Evolutionary conservation across 2,888 invertebrate genomes (phyloP).

Genomic region (Tiliacea aurago): DNA sequence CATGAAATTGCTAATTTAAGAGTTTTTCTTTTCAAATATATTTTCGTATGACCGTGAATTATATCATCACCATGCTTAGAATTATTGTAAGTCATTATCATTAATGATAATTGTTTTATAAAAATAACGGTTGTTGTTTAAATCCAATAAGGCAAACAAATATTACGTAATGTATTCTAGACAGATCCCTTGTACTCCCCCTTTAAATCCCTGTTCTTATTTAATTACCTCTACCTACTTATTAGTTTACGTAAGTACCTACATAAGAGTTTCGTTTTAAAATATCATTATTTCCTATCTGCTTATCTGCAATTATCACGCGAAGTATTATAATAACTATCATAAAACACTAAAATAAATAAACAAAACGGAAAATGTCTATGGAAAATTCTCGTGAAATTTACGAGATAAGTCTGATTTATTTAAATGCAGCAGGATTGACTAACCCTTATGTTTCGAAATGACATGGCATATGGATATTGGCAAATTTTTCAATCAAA

Average conservation of each 20-base stretch:
- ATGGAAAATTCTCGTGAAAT: conserved; percentile 11
- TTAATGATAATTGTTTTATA: not conserved
- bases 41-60: not conserved
- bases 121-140: not conserved
- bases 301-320: conserved; percentile 15
- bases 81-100: too few relatives aligned
- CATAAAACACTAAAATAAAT: conserved; percentile 4
- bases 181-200: too few relatives aligned
- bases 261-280: not conserved
- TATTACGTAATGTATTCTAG: not conserved
- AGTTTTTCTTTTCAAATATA: not conserved
- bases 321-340: not conserved
- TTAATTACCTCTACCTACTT: conserved; percentile 6
- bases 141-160: not conserved
- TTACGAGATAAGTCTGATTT: not conserved
- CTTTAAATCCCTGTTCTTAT: not conserved
- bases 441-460: not conserved
- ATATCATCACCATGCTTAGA: not conserved
- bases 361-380: conserved; percentile 7
- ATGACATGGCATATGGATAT: too few relatives aligned
- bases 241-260: not conserved
- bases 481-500: not conserved
- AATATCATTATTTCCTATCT: conserved; percentile 16
- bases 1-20: not conserved
- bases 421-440: not conserved